These are phyloP conservation scores for Leptura quadrifasciata DNA, from an alignment of 2,888 invertebrate species.

Conservation along the genomic window DNA sequence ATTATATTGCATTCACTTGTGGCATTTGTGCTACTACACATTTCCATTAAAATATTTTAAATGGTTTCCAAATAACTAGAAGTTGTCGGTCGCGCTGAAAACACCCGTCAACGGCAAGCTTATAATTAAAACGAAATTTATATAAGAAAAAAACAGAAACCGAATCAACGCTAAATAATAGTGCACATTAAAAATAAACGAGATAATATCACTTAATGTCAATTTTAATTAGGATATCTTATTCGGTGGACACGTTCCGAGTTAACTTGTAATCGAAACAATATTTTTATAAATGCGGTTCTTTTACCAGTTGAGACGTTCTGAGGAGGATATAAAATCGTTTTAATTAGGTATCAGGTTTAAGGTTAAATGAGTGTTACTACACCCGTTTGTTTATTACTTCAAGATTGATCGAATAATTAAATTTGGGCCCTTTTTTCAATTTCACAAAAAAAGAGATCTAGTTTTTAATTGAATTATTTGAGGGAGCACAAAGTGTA, in stretches of 20 bases:
- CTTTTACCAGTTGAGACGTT: constrained; percentile 14
- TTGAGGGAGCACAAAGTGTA: constrained; percentile 3
- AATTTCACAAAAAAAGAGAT: not conserved
- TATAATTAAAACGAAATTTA: constrained; percentile 13
- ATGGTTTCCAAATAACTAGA: not conserved
- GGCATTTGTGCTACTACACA: not conserved
- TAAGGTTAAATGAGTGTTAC: constrained; percentile 27
- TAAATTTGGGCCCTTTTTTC: not conserved
- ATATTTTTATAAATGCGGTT: constrained; percentile 33
- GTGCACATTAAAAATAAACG: constrained; percentile 42
- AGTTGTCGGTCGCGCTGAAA: not conserved
- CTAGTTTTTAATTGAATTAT: not conserved
- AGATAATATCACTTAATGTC: constrained; percentile 51
- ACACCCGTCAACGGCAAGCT: not conserved
- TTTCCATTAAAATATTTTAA: not conserved
- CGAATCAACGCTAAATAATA: constrained; percentile 4
- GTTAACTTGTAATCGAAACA: constrained; percentile 16
- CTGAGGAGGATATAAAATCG: constrained; percentile 16
- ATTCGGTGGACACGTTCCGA: constrained; percentile 26
- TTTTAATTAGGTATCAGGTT: constrained; percentile 38
- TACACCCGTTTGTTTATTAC: not conserved
- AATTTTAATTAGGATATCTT: constrained; percentile 49
- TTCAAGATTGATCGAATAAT: constrained; percentile 20
- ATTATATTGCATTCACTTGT: not conserved
- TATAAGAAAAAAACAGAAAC: not conserved